Base-by-base conservation (phyloP, 2,113 vertebrate genomes). In the Aleadryas rufinucha region DNA sequence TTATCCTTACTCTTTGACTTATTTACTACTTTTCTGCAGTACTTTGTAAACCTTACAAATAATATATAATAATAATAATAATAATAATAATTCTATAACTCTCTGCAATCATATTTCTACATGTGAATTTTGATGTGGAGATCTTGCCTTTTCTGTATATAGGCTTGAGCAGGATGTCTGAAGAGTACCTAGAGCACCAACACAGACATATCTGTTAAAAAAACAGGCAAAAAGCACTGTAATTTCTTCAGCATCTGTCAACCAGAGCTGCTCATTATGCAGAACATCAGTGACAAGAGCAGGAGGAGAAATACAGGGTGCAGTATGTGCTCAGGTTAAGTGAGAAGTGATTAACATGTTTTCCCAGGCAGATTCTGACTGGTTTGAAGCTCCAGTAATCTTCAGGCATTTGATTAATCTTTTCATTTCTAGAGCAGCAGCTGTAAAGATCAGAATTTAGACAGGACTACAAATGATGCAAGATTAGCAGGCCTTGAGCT, bases 401-500 rank as follows among this genome's bases (percentile, higher is more conserved):
- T 90, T 74, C 74, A 66, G 70, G 70, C 54, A 86, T 90, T 94
- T 93, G 66, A 91, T 54, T 79, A 86, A 90, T 89, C 76, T 66
- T 92, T 92, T 87, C 77, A 63, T 83, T 92, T 92, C 89, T 83
- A 71, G 35, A 76, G 61, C 35, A 71, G 57, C 0, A 0, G 61
- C 63, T 85, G 89, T 88, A 88, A 82, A 92, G 71, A 83, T 68
- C 79, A 83, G 83, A 90, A 83, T 79, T 88, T 54, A 92, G 80
- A 90, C 87, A 86, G 71, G 61, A 63, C 83, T 76, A 64, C 70
- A 95, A 94, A 90, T 59, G 92, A 88, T 47, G 56, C 28, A 71
- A 86, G 83, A 90, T 85, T 92, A 79, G 47, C 65, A 50, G 35
- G 65, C 61, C 71, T 90, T 74, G 39, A 94, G 75, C 56, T 88